Evolutionary conservation across 2,888 invertebrate genomes (phyloP), one percentile per base, ranked within the genome.

Genomic region (Cosmia trapezina): DNA sequence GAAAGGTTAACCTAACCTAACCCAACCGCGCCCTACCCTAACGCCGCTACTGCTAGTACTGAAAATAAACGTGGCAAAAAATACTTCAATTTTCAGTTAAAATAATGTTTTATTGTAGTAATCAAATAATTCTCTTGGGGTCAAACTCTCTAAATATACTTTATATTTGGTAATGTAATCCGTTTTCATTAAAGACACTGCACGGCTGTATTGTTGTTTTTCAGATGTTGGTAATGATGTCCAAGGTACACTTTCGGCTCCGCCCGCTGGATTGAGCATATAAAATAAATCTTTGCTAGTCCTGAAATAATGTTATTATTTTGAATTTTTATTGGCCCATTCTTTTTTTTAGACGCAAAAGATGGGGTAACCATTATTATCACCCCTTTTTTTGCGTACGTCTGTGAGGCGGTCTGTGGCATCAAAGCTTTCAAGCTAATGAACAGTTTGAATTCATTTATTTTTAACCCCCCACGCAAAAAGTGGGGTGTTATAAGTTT

Each of bases 91-190:
- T 60, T n/a, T 33, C n/a, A 54, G 43, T 47, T 68, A 81, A 62
- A 74, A 72, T 37, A 68, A 45, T 37, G 61, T 84, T 85, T 90
- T 91, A 85, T 89, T 89, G 82, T 94, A 94, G 81, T 92, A 86
- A 63, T 92, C 81, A 87, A 89, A 93, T 56, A 96, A 88, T 80
- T 93, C 89, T 80, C 83, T 89, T 47, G 89, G 69, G 45, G 92
- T 70, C 67, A 95, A 90, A 76, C 89, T 93, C 80, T 95, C 92
- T 83, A 96, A 89, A 88, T 93, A 95, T 71, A 83, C 81, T 85
- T 87, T 92, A 81, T 93, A 95, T 66, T 93, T 90, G 28, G 79
- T 86, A 47, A 96, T 89, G 76, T 94, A 96, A 54, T 93, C 91
- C 68, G 83, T 91, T 87, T 95, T 95, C 61, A 96, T 86, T 14